Evolutionary conservation across 2,797 vertebrate species (phyloP).

Genomic region (Sebastes iracundus): DNA sequence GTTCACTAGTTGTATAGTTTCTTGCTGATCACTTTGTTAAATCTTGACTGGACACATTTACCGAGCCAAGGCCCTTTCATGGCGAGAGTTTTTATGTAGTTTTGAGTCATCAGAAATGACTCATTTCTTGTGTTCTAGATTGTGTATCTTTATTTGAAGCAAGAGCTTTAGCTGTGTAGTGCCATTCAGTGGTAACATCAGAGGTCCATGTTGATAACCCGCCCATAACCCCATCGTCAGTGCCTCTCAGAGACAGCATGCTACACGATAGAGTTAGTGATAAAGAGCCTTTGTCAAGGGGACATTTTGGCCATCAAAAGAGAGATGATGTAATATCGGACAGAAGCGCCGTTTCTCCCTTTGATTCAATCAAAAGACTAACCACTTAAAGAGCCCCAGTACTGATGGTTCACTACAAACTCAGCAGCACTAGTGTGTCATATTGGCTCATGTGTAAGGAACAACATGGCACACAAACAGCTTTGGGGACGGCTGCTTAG

Average conservation of each 20-base stretch:
- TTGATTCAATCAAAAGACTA: constrained; percentile 48
- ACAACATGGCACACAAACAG: not conserved
- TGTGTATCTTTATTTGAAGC: not conserved
- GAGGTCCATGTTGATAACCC: constrained; percentile 36
- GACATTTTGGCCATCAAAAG: constrained; percentile 69
- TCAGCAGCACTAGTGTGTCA: not conserved
- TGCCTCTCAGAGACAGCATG: constrained; percentile 64
- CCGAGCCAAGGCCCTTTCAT: not conserved
- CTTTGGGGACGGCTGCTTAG: not conserved
- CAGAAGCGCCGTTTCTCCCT: constrained; percentile 43
- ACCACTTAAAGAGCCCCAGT: constrained; percentile 46
- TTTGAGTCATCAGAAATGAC: constrained; percentile 8
- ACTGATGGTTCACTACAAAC: not conserved
- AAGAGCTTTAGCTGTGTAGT: not conserved
- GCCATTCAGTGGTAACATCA: constrained; percentile 17
- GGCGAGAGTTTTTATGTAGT: not conserved
- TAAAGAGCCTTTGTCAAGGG: constrained; percentile 76
- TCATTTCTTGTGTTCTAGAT: not conserved
- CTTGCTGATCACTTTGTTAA: not conserved
- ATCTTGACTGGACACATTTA: not conserved
- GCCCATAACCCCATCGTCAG: constrained; percentile 33
- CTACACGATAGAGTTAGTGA: constrained; percentile 41
- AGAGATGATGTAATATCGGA: constrained; percentile 72
- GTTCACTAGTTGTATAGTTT: not conserved
- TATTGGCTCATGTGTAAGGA: not conserved